Evolutionary conservation across 2,888 invertebrate species (phyloP).

Genomic region (Diaprepes abbreviatus): DNA sequence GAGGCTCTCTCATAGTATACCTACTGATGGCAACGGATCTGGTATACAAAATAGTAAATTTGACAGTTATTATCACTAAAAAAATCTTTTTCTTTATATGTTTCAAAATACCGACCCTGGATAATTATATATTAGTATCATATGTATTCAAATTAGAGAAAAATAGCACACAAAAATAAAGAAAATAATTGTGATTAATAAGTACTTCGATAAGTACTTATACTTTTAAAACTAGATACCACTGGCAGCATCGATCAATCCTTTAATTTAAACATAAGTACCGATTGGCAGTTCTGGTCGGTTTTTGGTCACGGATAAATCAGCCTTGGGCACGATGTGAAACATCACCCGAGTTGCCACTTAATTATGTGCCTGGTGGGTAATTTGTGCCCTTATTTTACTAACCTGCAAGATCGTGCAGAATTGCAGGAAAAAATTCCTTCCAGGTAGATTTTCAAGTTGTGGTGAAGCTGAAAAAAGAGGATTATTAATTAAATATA

Average conservation of each 20-base stretch:
- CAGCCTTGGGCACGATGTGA: constrained; percentile 14
- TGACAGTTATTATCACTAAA: no score
- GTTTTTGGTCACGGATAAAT: constrained; percentile 24
- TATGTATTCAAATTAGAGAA: no score
- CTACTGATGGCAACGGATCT: no score
- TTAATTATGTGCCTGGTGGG: constrained; percentile 25
- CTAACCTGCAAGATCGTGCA: constrained; percentile 29
- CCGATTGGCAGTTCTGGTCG: constrained; percentile 30
- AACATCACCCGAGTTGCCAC: constrained; percentile 32
- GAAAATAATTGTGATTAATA: constrained; percentile 1
- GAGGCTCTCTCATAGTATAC: no score
- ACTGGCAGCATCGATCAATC: constrained; percentile 18
- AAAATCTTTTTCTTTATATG: no score
- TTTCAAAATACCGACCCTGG: no score
- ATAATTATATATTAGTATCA: no score
- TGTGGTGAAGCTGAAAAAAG: not conserved
- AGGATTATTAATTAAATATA: no score
- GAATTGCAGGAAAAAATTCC: constrained; percentile 15
- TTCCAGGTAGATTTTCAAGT: constrained; percentile 17
- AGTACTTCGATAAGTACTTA: no score
- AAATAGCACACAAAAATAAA: not conserved
- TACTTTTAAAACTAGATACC: constrained; percentile 13
- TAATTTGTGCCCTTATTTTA: constrained; percentile 33
- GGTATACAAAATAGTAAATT: no score
- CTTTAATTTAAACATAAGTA: constrained; percentile 31